Percentiles rank a stretch among this genome's conserved stretches.
Conservation (phyloP, 2,888 invertebrate genomes). For the Cataglyphis livida region DNA sequence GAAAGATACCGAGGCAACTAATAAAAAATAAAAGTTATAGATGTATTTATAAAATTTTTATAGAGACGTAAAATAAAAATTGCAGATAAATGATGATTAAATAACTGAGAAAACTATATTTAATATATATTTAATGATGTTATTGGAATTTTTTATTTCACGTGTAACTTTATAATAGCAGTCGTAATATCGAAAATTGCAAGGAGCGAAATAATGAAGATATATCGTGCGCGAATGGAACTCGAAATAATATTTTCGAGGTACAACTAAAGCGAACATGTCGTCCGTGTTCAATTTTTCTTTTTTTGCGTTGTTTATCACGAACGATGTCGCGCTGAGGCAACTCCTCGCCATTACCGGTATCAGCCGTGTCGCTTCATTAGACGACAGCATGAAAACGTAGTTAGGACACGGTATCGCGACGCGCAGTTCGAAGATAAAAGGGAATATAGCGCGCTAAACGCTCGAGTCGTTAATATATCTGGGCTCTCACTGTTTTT, state of each 20-base stretch:
- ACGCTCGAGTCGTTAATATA: slow-evolving; percentile 17
- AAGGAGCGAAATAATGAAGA: background rate
- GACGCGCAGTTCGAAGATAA: background rate
- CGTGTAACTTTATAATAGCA: background rate
- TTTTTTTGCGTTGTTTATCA: slow-evolving; percentile 22
- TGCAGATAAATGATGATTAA: background rate
- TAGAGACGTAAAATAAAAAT: background rate
- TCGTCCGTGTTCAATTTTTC: slow-evolving; percentile 8
- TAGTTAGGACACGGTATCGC: slow-evolving; percentile 27
- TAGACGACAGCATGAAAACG: slow-evolving; percentile 21
- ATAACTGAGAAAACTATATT: background rate
- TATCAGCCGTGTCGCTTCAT: slow-evolving; percentile 36
- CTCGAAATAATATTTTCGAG: slow-evolving; percentile 2
- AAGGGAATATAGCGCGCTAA: background rate
- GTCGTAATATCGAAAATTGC: background rate
- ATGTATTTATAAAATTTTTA: background rate
- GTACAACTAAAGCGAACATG: background rate
- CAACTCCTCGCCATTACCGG: slow-evolving; percentile 6
- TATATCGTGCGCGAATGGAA: background rate
- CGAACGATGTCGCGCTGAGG: background rate
- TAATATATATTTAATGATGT: background rate
- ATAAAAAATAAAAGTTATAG: background rate
- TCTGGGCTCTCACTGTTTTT: background rate
- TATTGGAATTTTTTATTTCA: background rate
- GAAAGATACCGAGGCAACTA: background rate